Evolutionary conservation across 37 sponge, comb jelly and placozoan genomes (phyloP).

Genomic region (Beroe forskalii): DNA sequence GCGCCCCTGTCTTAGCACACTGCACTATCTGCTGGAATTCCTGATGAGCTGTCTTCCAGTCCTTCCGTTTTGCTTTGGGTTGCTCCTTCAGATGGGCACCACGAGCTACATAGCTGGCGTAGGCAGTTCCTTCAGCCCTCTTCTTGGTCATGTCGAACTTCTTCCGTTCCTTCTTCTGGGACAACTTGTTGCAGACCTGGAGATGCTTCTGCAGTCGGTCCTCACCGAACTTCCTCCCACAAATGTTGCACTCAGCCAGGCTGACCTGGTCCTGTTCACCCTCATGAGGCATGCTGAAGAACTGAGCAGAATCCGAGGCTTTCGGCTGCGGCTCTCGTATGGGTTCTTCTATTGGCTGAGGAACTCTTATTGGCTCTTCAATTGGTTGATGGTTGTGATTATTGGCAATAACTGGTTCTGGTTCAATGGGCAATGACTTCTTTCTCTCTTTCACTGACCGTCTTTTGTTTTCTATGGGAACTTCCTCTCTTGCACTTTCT

Average conservation of each 20-base stretch:
- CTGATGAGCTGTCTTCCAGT: background rate
- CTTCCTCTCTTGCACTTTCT: background rate
- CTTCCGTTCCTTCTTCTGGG: background rate
- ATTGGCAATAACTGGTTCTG: background rate
- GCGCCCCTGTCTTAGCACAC: background rate
- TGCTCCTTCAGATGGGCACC: background rate
- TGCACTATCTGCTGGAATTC: slow-evolving; percentile 23
- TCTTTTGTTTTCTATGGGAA: background rate
- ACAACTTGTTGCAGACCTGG: background rate
- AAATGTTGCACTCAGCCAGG: background rate
- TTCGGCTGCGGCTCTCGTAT: background rate
- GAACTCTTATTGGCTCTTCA: background rate
- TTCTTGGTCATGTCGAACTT: background rate
- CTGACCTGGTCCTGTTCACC: background rate
- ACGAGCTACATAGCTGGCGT: background rate
- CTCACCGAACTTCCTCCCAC: slow-evolving; percentile 26
- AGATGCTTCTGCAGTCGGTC: background rate
- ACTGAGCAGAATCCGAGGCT: background rate
- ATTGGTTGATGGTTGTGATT: background rate
- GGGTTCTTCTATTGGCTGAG: background rate
- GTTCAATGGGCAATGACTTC: background rate
- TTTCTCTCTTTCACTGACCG: background rate
- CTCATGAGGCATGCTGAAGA: background rate
- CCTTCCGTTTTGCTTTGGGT: background rate
- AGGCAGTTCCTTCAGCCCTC: background rate